A percentile compares a stretch with the other conserved stretches of the same genome.
Evolutionary conservation across 2,888 invertebrate species (phyloP).

Genomic region (Acholoe squamosa): DNA sequence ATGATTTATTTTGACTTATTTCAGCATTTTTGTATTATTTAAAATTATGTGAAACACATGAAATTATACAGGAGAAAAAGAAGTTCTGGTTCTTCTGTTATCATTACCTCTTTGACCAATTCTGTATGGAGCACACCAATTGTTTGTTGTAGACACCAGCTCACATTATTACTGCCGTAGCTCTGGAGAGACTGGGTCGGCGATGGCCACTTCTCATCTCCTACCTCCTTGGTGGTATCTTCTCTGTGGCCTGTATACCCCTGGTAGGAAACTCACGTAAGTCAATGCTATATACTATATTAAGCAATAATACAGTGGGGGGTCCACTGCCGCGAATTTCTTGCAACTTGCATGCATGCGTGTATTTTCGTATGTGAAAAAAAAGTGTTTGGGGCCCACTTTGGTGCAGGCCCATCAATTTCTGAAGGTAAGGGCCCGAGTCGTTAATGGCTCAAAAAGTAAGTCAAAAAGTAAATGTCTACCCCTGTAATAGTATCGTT

Average conservation of each 20-base stretch:
- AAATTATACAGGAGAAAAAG: not conserved
- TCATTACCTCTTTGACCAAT: not conserved
- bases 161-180: not conserved
- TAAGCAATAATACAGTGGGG: too few species aligned
- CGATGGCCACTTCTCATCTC: constrained; percentile 50
- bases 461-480: too few species aligned
- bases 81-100: not conserved
- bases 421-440: too few species aligned
- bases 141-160: constrained; percentile 64
- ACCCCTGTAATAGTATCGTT: too few species aligned
- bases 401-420: too few species aligned
- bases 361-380: too few species aligned
- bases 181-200: constrained; percentile 53
- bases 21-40: not conserved
- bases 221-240: constrained; percentile 54
- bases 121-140: too few species aligned
- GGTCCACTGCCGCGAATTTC: too few species aligned
- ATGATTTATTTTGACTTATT: not conserved
- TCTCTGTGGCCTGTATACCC: constrained; percentile 60
- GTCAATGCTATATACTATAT: too few species aligned
- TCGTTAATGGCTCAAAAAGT: too few species aligned
- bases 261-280: constrained; percentile 64
- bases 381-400: too few species aligned
- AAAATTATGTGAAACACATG: not conserved
- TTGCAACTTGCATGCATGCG: too few species aligned